phyloP scores from a whole-genome alignment of 2,113 vertebrate species.

The Nerophis ophidion region DNA sequence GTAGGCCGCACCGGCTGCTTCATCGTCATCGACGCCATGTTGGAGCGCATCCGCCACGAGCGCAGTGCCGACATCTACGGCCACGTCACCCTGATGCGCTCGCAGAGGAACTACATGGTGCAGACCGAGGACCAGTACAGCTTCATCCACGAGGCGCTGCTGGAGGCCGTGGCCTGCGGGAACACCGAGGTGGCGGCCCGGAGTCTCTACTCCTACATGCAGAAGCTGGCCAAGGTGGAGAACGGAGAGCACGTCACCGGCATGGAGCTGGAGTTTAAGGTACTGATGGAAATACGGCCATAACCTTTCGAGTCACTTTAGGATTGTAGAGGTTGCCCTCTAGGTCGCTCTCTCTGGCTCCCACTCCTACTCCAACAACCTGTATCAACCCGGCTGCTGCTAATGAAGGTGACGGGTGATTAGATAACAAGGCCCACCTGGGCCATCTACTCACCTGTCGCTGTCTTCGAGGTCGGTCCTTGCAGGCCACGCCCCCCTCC shows the following conservation, averaged over 20 bases:
- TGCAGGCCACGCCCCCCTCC: too few relatives aligned
- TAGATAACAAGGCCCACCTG: too few relatives aligned
- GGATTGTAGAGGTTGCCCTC: too few relatives aligned
- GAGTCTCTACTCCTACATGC: slow-evolving; percentile 92
- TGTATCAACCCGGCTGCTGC: too few relatives aligned
- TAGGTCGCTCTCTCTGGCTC: too few relatives aligned
- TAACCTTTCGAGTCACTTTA: too few relatives aligned
- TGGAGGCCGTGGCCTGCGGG: slow-evolving; percentile 92
- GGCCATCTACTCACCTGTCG: too few relatives aligned
- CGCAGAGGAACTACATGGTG: slow-evolving; percentile 98
- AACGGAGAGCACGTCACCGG: slow-evolving; percentile 88
- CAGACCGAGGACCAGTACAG: slow-evolving; percentile 98
- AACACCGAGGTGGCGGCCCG: slow-evolving; percentile 93
- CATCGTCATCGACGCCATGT: slow-evolving; percentile 95
- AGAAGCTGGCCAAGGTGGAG: slow-evolving; percentile 92
- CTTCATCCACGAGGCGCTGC: slow-evolving; percentile 96
- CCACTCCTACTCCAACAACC: too few relatives aligned
- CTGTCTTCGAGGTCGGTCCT: too few relatives aligned
- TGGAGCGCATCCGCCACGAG: slow-evolving; percentile 92
- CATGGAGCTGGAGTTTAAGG: slow-evolving; percentile 99
- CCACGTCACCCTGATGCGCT: slow-evolving; percentile 94
- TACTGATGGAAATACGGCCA: slow-evolving; percentile 29
- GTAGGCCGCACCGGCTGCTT: slow-evolving; percentile 96
- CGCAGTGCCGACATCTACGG: slow-evolving; percentile 95
- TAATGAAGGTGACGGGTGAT: too few relatives aligned